Conservation (phyloP, 2,113 vertebrate species). For the Tragelaphus strepsiceros region DNA sequence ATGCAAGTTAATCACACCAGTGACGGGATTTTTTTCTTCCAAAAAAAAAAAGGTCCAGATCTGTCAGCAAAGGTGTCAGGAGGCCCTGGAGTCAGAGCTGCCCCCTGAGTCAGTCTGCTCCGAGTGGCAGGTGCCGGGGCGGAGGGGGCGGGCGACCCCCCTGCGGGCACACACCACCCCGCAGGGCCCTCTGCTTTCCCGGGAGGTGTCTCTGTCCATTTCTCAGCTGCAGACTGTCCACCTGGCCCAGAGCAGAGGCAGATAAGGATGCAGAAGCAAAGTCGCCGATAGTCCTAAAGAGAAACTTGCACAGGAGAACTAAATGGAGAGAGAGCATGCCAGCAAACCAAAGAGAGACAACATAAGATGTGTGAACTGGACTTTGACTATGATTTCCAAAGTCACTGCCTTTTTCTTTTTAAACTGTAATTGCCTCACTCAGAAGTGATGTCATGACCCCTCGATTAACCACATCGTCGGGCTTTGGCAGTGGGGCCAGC, state of each 20-base stretch:
- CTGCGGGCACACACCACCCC: neutral
- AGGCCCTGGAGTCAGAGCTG: neutral
- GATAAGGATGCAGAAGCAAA: neutral
- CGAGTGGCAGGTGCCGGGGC: fast-evolving
- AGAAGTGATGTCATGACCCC: neutral
- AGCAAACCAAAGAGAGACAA: neutral
- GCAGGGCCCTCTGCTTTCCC: neutral
- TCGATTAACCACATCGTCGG: neutral
- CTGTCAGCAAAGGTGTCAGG: neutral
- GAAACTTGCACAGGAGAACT: neutral
- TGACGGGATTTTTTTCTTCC: neutral
- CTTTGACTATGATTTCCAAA: neutral
- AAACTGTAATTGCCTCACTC: neutral
- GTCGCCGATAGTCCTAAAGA: neutral
- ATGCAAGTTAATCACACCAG: neutral
- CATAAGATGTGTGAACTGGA: neutral
- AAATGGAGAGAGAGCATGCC: neutral
- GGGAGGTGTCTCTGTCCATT: fast-evolving
- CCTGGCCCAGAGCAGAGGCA: neutral
- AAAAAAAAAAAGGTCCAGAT: neutral
- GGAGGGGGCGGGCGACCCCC: fast-evolving
- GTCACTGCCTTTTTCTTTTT: neutral
- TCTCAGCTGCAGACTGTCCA: neutral
- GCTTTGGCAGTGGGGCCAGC: neutral
- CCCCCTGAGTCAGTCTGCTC: neutral